Base-by-base conservation (phyloP, 2,113 vertebrate genomes). In the Acanthochromis polyacanthus region DNA sequence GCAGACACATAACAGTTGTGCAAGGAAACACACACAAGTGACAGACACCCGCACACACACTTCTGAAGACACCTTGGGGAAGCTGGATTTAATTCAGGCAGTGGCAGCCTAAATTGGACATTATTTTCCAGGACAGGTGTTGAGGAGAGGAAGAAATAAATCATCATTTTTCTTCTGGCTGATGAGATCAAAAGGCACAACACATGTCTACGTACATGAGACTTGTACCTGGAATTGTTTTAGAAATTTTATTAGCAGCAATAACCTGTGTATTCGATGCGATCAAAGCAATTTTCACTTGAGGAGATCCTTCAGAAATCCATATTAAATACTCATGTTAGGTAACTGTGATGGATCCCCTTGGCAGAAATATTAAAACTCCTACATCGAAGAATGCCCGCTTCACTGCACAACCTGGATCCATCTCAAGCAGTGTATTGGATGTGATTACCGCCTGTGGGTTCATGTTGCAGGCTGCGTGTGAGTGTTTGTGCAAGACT, bases 61-160 rank as follows among this genome's bases (percentile, higher is more conserved):
- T 62, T 45, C 48, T 81, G 59, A 86, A 78, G 71, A 83, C 80
- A 64, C 81, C 66, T 55, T 46, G 30, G 59, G 78, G 72, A 68
- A 32, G 58, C 64, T 74, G 32, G 60, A 50, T 81, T 78, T 74
- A 79, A 76, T 74, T 88, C 72, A 56, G 76, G 64, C 75, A 46
- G 36, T 48, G 51, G 66, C 60, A 61, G 65, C 28, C 62, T 69
- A 74, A 81, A 76, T 80, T 64, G 50, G 66, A 66, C 32, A 12
- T 57, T 23, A 68, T 76, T 82, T 86, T 83, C 71, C 80, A 85
- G 80, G 77, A 87, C 82, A 81, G 82, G 75, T 85, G 64, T 68
- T 28, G 20, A 62, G 68, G 22, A 75, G 23, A 68, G 53, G 46
- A 75, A 50, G 56, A 62, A 75, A 74, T 72, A 63, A 73, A 72